These are phyloP conservation scores for Dipus sagitta DNA, from an alignment of 2,797 vertebrate species.

Conservation along the genomic window DNA sequence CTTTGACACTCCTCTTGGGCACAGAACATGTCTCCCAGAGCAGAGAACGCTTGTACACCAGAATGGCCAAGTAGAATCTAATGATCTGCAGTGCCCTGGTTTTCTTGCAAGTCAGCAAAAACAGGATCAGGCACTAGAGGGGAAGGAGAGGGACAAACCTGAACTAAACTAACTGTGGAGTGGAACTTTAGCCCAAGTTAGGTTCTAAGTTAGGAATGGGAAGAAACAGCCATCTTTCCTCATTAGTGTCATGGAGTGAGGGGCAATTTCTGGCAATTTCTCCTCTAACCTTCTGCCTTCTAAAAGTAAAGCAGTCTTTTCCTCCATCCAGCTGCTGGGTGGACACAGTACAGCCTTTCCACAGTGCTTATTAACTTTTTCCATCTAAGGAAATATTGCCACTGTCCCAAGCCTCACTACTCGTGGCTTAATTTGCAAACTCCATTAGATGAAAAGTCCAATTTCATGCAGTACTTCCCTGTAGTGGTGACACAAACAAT, in stretches of 20 bases:
- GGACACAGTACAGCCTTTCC: neutral
- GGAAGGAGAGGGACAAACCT: constrained; percentile 1
- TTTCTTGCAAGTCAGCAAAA: constrained; percentile 63
- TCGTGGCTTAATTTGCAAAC: constrained; percentile 74
- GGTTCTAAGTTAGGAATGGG: neutral
- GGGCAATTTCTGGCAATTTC: constrained; percentile 45
- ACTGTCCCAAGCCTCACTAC: constrained; percentile 56
- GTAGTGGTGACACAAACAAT: constrained; percentile 71
- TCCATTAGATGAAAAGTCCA: constrained; percentile 66
- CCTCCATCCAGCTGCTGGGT: neutral
- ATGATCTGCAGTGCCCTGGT: constrained; percentile 17
- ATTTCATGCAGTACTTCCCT: constrained; percentile 70
- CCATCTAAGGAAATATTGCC: constrained; percentile 63
- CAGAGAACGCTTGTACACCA: neutral
- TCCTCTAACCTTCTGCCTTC: neutral
- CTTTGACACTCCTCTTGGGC: constrained; percentile 4
- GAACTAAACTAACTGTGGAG: constrained; percentile 59
- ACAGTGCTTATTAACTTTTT: constrained; percentile 1
- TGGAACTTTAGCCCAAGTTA: constrained; percentile 46
- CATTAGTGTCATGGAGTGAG: neutral
- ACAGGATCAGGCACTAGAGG: neutral
- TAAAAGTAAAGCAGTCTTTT: constrained; percentile 30
- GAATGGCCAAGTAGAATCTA: constrained; percentile 11
- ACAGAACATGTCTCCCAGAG: neutral
- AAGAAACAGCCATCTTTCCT: constrained; percentile 13